Evolutionary conservation across 2,888 invertebrate genomes (phyloP), one percentile per base, ranked within the genome.

Genomic region (Lingula anatina): DNA sequence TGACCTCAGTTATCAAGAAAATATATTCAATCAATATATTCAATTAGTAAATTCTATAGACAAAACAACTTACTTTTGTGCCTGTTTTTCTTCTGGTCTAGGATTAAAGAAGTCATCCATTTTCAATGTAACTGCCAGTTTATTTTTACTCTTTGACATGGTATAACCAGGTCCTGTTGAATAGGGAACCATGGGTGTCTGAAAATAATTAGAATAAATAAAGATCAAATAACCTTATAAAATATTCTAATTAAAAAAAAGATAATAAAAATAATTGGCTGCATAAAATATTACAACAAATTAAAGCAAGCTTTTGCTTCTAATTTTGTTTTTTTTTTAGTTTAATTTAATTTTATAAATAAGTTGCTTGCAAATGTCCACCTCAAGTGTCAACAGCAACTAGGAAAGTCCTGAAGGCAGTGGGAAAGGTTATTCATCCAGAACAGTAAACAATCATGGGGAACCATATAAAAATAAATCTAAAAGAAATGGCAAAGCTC

Each of bases 111-210:
- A 70, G 35, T 71, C 68, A 39, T 73, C 68, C 12, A 46, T 49
- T 51, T 65, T 69, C 44, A 73, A 56, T 24, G 65, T 68, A 51
- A 70, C 62, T 42, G 64, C 62, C 51, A 60, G 65, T 50, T 68
- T 68, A 25, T 61, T 58, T 47, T 73, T 73, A 57, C 68, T 71
- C 47, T 61, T 63, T 9, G 68, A 68, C 46, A 71, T 47, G 28
- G 68, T 65, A 52, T 71, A 73, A 5, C 71, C 71, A 5, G 68
- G 70, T 4, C 65, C 68, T 35, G 64, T 59, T 7, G 65, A 61
- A 52, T 62, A 64, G 0, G 69, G 68, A 1, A 65, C 64, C 44
- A 66, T 38, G 1, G 68, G 66, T n/a, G 62, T 28, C 46, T 50
- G 41, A 24, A 39, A 38, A 3, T 9, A 43, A 31, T 7, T 7